Conservation (phyloP, 2,888 invertebrate species). For the Calameuta pallipes region DNA sequence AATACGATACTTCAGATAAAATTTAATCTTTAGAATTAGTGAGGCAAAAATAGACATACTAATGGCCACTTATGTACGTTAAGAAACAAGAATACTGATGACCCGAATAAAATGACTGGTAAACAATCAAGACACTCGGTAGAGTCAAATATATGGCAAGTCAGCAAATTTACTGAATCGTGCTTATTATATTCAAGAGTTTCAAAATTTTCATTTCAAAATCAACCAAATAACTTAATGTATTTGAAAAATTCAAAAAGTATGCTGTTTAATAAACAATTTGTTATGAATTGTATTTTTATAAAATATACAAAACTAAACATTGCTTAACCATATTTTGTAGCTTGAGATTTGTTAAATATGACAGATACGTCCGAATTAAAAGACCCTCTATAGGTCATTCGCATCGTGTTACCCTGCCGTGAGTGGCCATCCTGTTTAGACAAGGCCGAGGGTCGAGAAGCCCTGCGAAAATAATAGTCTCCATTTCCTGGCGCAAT, state of each 20-base stretch:
- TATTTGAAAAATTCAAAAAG: not conserved
- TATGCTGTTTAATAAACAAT: not conserved
- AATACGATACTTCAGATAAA: not conserved
- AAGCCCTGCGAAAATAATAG: not conserved
- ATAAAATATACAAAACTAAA: not conserved
- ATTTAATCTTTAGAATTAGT: not conserved
- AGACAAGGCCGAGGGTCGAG: not conserved
- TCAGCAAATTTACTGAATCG: not conserved
- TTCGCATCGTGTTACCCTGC: not conserved
- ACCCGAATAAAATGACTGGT: not conserved
- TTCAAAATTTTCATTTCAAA: not conserved
- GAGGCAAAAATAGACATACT: not conserved
- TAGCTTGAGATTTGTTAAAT: not conserved
- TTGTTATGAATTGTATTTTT: too few species aligned
- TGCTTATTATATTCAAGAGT: not conserved
- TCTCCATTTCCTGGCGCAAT: not conserved
- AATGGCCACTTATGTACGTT: not conserved
- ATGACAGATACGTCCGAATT: not conserved
- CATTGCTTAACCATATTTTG: not conserved
- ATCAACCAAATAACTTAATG: not conserved
- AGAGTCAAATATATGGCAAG: not conserved
- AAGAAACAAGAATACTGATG: not conserved
- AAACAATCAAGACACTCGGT: not conserved
- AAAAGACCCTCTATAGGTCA: not conserved
- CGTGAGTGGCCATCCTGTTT: not conserved